Percentiles rank a stretch among this genome's conserved stretches.
Evolutionary conservation across 2,113 vertebrate genomes (phyloP).

Genomic region (Chelonoidis abingdonii): DNA sequence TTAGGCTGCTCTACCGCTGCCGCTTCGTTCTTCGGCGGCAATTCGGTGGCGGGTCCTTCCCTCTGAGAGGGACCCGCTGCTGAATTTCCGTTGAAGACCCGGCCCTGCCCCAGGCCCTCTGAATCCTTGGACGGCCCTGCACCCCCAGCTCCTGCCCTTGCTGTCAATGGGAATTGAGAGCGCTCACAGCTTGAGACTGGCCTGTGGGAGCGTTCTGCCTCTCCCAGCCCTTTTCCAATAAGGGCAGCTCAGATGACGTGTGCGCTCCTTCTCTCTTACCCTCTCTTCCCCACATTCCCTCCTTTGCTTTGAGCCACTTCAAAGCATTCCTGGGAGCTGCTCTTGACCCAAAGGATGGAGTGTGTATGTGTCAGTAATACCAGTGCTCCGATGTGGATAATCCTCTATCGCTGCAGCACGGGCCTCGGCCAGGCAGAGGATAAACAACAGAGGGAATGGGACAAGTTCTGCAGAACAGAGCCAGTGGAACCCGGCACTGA

Average conservation of each 20-base stretch:
- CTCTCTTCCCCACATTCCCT: background rate
- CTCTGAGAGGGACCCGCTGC: too few species aligned
- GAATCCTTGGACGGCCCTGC: too few species aligned
- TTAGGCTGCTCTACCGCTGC: too few species aligned
- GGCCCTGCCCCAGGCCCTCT: too few species aligned
- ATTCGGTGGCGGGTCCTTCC: too few species aligned
- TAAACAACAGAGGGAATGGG: background rate
- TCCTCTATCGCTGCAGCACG: background rate
- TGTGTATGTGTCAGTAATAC: background rate
- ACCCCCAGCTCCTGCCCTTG: background rate
- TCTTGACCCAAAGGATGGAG: background rate
- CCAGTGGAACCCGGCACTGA: accelerated
- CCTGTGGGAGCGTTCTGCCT: background rate
- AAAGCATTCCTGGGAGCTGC: conserved; percentile 62
- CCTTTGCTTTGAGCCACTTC: conserved; percentile 40
- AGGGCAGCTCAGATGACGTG: accelerated
- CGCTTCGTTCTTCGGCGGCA: too few species aligned
- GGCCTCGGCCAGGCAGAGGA: background rate
- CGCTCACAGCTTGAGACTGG: background rate
- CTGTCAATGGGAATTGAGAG: background rate
- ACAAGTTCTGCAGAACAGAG: background rate
- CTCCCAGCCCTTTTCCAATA: accelerated
- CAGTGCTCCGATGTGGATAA: background rate
- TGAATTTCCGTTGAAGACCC: too few species aligned
- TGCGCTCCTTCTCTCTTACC: background rate